A percentile compares a stretch with the other conserved stretches of the same genome.
Evolutionary conservation across 2,113 vertebrate genomes (phyloP).

Genomic region (Gymnobelideus leadbeateri): DNA sequence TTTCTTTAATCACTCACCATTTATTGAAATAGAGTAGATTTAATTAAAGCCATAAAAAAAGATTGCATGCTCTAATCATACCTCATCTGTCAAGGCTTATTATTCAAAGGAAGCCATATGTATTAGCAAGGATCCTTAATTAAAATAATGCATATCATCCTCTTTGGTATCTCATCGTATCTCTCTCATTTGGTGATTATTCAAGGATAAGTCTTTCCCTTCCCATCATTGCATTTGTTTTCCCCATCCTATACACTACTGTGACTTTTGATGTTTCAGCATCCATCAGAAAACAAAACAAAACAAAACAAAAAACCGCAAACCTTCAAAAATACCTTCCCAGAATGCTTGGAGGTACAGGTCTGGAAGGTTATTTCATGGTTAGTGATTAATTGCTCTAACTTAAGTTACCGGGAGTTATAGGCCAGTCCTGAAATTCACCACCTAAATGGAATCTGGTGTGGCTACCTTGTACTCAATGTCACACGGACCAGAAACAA

Average conservation of each 20-base stretch:
- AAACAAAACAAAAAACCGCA: no score
- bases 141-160: conserved; percentile 84
- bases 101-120: conserved; percentile 82
- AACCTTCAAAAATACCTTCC: conserved; percentile 51
- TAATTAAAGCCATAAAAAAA: conserved; percentile 82
- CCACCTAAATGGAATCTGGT: not conserved
- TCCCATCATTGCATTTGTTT: conserved; percentile 48
- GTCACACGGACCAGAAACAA: conserved; percentile 6
- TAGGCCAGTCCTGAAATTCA: conserved; percentile 17
- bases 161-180: conserved; percentile 62
- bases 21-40: conserved; percentile 82
- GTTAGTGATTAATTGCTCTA: not conserved
- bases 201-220: conserved; percentile 60
- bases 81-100: conserved; percentile 81
- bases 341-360: not conserved
- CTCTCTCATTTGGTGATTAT: conserved; percentile 71
- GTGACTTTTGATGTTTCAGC: conserved; percentile 44
- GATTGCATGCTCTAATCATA: conserved; percentile 81
- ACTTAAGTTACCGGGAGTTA: not conserved
- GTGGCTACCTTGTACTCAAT: not conserved
- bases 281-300: not conserved
- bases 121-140: conserved; percentile 81
- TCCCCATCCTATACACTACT: conserved; percentile 29
- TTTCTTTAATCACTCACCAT: conserved; percentile 82
- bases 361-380: not conserved